Percentiles rank a stretch among this genome's conserved stretches.
phyloP scores from a whole-genome alignment of 2,113 vertebrate species.

The Archilochus colubris region DNA sequence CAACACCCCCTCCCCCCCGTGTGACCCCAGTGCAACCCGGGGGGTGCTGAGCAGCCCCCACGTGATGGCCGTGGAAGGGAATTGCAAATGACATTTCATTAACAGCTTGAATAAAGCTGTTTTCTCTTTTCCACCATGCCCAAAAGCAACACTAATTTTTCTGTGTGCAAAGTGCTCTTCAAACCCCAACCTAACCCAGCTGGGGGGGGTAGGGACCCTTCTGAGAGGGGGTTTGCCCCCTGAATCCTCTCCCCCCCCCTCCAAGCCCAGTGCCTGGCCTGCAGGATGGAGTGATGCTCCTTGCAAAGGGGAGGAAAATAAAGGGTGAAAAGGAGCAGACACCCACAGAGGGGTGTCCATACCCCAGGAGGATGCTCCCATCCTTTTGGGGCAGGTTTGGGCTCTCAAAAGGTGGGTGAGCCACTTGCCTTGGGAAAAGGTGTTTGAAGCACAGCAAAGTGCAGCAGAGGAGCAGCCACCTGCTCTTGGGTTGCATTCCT shows the following conservation, averaged over 20 bases:
- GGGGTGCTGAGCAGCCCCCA: not conserved
- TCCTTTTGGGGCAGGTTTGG: not conserved
- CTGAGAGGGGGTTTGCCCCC: not conserved
- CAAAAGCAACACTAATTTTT: not conserved
- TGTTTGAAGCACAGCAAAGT: not conserved
- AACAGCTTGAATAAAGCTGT: slow-evolving; percentile 73
- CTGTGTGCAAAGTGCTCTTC: not conserved
- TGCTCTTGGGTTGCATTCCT: fast-evolving
- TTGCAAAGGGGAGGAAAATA: not conserved
- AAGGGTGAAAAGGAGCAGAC: fast-evolving
- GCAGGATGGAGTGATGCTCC: fast-evolving
- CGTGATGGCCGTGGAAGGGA: slow-evolving; percentile 41
- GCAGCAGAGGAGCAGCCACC: fast-evolving
- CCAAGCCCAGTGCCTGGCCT: not conserved
- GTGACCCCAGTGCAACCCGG: not conserved
- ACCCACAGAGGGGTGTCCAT: fast-evolving
- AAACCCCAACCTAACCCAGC: not conserved
- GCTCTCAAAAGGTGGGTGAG: not conserved
- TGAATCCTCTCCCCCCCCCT: fast-evolving
- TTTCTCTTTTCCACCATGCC: slow-evolving; percentile 42
- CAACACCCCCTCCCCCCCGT: not conserved
- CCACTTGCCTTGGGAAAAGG: not conserved
- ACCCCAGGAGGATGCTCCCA: not conserved
- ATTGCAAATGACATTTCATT: slow-evolving; percentile 78
- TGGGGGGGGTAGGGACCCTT: no score